phyloP scores from a whole-genome alignment of 2,113 vertebrate species.

The Saccopteryx bilineata region DNA sequence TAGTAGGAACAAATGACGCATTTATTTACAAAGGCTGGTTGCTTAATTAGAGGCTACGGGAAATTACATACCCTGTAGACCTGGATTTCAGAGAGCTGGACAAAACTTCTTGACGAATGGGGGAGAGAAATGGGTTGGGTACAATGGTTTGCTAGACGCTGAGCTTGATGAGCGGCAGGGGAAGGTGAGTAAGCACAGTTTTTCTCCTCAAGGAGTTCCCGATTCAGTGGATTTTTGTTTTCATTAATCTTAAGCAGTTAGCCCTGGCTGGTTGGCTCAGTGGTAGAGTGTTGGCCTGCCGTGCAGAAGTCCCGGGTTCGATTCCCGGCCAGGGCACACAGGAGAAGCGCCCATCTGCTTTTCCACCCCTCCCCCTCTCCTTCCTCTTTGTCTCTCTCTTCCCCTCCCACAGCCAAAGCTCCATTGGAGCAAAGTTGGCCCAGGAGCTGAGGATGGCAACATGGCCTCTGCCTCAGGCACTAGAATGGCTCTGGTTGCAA shows the following conservation, averaged over 20 bases:
- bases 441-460: too few species aligned
- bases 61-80: neutral
- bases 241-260: conserved; percentile 29
- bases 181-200: neutral
- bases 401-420: too few species aligned
- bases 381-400: too few species aligned
- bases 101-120: neutral
- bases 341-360: too few species aligned
- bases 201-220: neutral
- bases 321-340: too few species aligned
- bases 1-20: neutral
- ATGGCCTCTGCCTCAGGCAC: too few species aligned
- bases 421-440: too few species aligned
- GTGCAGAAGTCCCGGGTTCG: too few species aligned
- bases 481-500: too few species aligned
- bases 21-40: neutral
- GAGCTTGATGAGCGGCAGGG: neutral
- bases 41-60: neutral
- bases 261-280: too few species aligned
- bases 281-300: too few species aligned
- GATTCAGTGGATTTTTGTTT: conserved; percentile 31
- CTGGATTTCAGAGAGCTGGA: neutral
- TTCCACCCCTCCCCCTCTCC: too few species aligned
- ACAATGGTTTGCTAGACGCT: neutral
- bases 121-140: neutral